These are phyloP conservation scores for Tachina fera DNA, from an alignment of 2,888 invertebrate species.

Conservation along the genomic window DNA sequence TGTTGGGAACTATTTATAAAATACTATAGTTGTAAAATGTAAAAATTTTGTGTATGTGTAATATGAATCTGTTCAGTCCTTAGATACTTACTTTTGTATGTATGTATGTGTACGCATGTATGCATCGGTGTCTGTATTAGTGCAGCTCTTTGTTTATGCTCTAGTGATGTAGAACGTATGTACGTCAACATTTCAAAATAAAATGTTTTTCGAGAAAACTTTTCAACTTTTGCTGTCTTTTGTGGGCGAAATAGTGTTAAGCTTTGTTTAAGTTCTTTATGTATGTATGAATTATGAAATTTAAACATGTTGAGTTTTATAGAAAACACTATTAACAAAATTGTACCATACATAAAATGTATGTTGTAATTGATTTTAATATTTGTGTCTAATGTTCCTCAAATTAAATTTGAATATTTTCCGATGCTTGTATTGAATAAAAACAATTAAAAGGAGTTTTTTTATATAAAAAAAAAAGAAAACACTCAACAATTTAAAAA, in stretches of 20 bases:
- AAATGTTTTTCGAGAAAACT: slow-evolving; percentile 44
- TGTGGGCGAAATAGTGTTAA: neutral
- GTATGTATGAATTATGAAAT: neutral
- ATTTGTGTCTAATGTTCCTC: too few species aligned
- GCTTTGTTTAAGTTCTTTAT: neutral
- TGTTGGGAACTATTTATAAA: slow-evolving; percentile 32
- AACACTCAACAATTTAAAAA: too few species aligned
- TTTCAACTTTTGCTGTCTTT: slow-evolving; percentile 25
- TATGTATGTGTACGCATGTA: too few species aligned
- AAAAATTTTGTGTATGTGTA: slow-evolving; percentile 40
- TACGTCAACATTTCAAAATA: slow-evolving; percentile 58
- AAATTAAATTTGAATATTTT: too few species aligned
- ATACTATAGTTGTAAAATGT: neutral
- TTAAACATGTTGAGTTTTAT: slow-evolving; percentile 23
- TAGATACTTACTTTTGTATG: neutral
- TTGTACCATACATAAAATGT: neutral
- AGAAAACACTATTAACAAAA: slow-evolving; percentile 25
- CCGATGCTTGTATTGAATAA: too few species aligned
- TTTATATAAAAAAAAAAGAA: too few species aligned
- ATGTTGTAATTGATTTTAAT: slow-evolving; percentile 21
- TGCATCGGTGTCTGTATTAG: too few species aligned
- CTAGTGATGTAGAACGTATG: slow-evolving; percentile 56
- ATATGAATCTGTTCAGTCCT: slow-evolving; percentile 9
- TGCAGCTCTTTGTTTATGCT: slow-evolving; percentile 46
- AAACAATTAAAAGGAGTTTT: too few species aligned